Evolutionary conservation across 2,888 invertebrate genomes (phyloP), one percentile per base, ranked within the genome.

Genomic region (Dryobotodes eremita): DNA sequence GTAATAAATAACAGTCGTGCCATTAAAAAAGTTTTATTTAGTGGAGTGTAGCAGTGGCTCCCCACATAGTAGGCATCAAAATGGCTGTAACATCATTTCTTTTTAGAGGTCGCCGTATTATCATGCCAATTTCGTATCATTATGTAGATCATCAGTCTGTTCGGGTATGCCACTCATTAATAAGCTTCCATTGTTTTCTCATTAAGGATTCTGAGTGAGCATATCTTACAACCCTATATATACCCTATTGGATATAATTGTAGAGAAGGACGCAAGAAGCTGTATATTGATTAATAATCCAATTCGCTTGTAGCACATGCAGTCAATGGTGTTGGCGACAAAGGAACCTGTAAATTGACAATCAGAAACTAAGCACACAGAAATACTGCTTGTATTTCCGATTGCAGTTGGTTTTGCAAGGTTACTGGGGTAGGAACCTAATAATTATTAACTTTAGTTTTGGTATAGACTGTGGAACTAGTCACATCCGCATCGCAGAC

Each of bases 101-200:
- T 15, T 31, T 59, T 6, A 50, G 17, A n/a, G 13, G 10, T 15
- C n/a, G 17, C 8, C n/a, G 6, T 5, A 13, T 36, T 17, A 20
- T 66, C 46, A 23, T 75, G 50, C 26, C 0, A 53, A 81, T 36
- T 53, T 46, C 61, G 15, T 50, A 62, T 57, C 42, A 42, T 55
- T 42, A 82, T 20, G 36, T 57, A 31, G 10, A 11, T 4, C 17
- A 68, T 82, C 68, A 75, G 75, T 82, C 42, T 62, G 20, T 50
- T 10, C 50, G 36, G 6, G n/a, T 48, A 36, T 36, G 2, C 0
- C 17, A 17, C n/a, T 64, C 64, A 76, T 80, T 82, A 75, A 75
- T 82, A 76, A 64, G 62, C 77, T 36, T 23, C 17, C 57, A 64
- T 82, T 82, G 57, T 80, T 64, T 46, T 31, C 50, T 82, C 82